Evolutionary conservation across 2,888 invertebrate species (phyloP), one percentile per base, ranked within the genome.

Genomic region (Nomada lathburiana): DNA sequence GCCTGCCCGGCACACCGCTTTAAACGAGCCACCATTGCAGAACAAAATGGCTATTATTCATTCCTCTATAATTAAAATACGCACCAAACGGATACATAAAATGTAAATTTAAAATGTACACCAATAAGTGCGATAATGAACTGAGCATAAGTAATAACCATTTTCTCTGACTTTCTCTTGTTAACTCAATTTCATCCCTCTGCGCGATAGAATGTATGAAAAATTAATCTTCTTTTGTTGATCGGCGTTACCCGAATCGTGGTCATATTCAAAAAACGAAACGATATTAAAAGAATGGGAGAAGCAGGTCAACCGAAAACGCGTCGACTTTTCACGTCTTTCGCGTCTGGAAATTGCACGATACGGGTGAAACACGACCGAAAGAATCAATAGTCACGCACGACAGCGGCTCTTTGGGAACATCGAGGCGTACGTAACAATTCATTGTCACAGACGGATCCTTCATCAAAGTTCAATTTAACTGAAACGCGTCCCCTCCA

Each of bases 401-500:
- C 36, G 36, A 53, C 44, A 52, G 57, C 50, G 18, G 44, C 20
- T 53, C 57, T 73, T 64, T 23, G 68, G 62, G 68, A 68, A 77
- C 60, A 59, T 57, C 36, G 55, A 59, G 26, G 16, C 71, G 63
- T 65, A 62, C 64, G 76, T 69, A 76, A 68, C 82, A 65, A 82
- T 77, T 82, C 77, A 78, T 82, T 70, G 82, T 74, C 77, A 59
- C 60, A 20, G 59, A 59, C 60, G 74, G 69, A 77, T 82, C 77
- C 76, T 82, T 78, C 77, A 59, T 77, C 82, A 84, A 84, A 84
- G 86, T 86, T 86, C 82, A 84, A 86, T 86, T 86, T 86, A 83
- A 73, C 74, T 74, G 80, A 84, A 76, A 80, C 70, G 67, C 68
- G 11, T 42, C 44, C 57, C 57, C 23, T 44, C 67, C 74, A 71